These are phyloP conservation scores for Coenonympha arcania DNA, from an alignment of 2,888 invertebrate genomes.

Conservation along the genomic window DNA sequence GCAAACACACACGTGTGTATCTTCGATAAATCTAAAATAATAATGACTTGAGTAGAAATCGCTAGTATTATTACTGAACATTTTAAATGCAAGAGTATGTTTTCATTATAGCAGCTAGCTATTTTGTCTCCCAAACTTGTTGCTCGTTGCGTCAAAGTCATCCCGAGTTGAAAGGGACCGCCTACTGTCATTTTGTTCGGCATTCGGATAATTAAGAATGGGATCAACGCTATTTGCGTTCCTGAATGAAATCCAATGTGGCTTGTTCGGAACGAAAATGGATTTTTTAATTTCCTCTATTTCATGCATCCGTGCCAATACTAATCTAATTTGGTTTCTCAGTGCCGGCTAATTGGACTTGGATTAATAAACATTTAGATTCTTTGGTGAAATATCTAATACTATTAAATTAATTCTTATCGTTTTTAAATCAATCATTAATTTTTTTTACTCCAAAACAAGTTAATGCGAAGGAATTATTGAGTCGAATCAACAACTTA, in stretches of 20 bases:
- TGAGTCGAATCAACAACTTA: no score
- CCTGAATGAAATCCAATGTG: conserved; percentile 1
- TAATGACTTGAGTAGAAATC: no score
- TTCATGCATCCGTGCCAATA: background rate
- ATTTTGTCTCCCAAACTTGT: background rate
- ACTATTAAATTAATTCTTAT: no score
- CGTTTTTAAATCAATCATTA: no score
- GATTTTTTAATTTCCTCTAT: background rate
- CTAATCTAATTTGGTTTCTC: background rate
- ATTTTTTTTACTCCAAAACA: no score
- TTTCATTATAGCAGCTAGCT: no score
- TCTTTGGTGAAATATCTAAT: background rate
- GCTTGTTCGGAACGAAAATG: background rate
- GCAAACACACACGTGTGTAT: no score
- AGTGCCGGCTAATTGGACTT: background rate
- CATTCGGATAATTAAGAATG: conserved; percentile 58
- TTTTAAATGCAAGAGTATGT: no score
- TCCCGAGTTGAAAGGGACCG: conserved; percentile 46
- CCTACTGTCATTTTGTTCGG: conserved; percentile 49
- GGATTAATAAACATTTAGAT: background rate
- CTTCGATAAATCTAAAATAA: no score
- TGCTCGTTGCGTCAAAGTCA: conserved; percentile 36
- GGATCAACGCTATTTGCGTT: conserved; percentile 44
- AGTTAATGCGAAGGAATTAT: no score
- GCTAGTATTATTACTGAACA: no score